phyloP scores from a whole-genome alignment of 37 sponge, comb jelly and placozoan genomes.

The Chondrosia reniformis region DNA sequence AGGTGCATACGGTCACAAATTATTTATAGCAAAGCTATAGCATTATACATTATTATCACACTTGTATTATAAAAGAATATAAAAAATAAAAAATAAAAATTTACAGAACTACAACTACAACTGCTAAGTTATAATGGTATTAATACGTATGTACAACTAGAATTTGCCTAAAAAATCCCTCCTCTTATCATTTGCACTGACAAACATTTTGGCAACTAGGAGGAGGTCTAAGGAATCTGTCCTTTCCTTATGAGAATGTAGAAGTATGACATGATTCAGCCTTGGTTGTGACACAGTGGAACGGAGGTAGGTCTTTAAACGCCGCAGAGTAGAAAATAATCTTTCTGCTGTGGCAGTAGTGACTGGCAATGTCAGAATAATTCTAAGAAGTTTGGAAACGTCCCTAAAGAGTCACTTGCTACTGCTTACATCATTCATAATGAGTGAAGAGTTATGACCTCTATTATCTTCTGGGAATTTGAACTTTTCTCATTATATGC shows the following conservation, averaged over 20 bases:
- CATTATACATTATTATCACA: no score
- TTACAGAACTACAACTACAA: background rate
- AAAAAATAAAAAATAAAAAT: no score
- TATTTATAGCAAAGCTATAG: no score
- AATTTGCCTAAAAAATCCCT: conserved; percentile 31
- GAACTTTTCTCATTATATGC: conserved; percentile 5
- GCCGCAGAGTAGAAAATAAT: conserved; percentile 38
- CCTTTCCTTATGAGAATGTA: conserved; percentile 32
- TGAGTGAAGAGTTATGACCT: conserved; percentile 17
- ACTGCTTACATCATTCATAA: conserved; percentile 12
- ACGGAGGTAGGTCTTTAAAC: conserved; percentile 30
- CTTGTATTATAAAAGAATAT: no score
- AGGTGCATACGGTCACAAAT: no score
- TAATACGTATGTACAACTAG: background rate
- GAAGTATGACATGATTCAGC: conserved; percentile 37
- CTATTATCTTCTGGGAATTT: background rate
- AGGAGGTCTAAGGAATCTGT: conserved; percentile 26
- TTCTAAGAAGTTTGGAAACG: conserved; percentile 14
- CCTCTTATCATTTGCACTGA: conserved; percentile 17
- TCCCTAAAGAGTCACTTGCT: conserved; percentile 29
- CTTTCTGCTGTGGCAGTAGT: conserved; percentile 48
- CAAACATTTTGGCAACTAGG: conserved; percentile 22
- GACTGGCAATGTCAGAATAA: conserved; percentile 46
- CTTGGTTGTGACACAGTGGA: conserved; percentile 33
- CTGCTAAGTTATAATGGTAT: background rate